Base-by-base conservation (phyloP, 1,140 invertebrate species). In the Harlomillsia oculata region DNA sequence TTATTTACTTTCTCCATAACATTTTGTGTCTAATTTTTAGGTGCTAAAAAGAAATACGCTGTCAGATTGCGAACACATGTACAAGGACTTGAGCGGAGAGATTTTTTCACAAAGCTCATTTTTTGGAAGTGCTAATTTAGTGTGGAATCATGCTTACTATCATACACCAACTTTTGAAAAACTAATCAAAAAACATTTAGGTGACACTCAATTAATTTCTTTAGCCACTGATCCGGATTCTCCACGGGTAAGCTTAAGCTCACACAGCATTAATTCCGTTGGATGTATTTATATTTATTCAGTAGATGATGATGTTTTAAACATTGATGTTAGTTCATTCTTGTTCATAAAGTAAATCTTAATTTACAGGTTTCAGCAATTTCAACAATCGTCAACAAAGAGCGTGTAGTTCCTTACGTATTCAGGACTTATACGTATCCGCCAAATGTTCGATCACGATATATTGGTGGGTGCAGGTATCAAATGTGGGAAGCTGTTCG, bases 361-460 rank as follows among this genome's bases (percentile, higher is more conserved):
- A n/a, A 43, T 32, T n/a, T 37, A 16, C 66, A 85, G 83, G 76
- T 88, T 67, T 79, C 83, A 66, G 78, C 81, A 3, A 79, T 92
- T 52, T 90, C 89, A 30, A 82, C 85, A 23, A 73, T 93, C 37
- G 83, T 92, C 37, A 92, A 89, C 75, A 76, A 83, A 21, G 79
- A 79, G 8, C 77, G 78, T n/a, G 76, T 91, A 16, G 77, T 82
- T 64, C 84, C 88, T n/a, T 94, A 83, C 72, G 73, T 96, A 34
- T 96, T 96, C 73, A 79, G 92, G 61, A 93, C 89, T 69, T 97
- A 96, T 70, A 80, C 83, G 49, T 77, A 85, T 53, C 87, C 88
- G 11, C 78, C 80, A 63, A 76, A 80, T 40, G 75, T 82, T 5
- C 80, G 83, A 53, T 84, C 84, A 48, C 82, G 84, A 56, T 94